Base-by-base conservation (phyloP, 1,140 invertebrate genomes). In the Aphaenogaster floridana region DNA sequence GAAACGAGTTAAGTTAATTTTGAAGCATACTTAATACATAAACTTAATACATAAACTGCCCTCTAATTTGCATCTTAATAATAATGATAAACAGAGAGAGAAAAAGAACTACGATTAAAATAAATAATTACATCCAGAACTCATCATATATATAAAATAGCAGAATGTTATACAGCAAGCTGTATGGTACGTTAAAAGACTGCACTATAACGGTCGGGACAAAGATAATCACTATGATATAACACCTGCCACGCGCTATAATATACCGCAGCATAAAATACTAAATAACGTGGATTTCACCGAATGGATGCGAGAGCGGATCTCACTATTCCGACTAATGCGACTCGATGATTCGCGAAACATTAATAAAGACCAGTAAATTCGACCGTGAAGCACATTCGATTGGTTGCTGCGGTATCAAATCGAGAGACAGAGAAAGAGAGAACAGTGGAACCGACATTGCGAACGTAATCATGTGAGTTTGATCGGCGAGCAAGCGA, bases 331-430 rank as follows among this genome's bases (percentile, higher is more conserved):
- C 52, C 39, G 66, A 66, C 63, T 72, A 83, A 83, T 83, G 68
- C 79, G 28, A 83, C 21, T 74, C 80, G 68, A 83, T 83, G 80
- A 83, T 83, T 83, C 42, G 80, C 17, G 80, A 74, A 83, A 83
- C 80, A 83, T 83, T 72, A 83, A 74, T 83, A 83, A 83, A 83
- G 78, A 69, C 48, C 54, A 76, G 80, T 61, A 85, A 66, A 66
- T 34, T 78, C 45, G 69, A 7, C 34, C 34, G 45, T 21, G 72
- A 74, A 28, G n/a, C 81, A 78, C 72, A 48, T 50, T 52, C 61
- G 74, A 85, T 66, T 76, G 61, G 59, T 52, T 11, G 17, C 9
- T 15, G 83, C 45, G 74, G 57, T 84, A 87, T 34, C 68, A 77
- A 63, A 64, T 74, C 64, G 80, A 71, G 63, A 50, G 63, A 52